Evolutionary conservation across 2,113 vertebrate species (phyloP), one percentile per base, ranked within the genome.

Genomic region (Brevimyrus niger): DNA sequence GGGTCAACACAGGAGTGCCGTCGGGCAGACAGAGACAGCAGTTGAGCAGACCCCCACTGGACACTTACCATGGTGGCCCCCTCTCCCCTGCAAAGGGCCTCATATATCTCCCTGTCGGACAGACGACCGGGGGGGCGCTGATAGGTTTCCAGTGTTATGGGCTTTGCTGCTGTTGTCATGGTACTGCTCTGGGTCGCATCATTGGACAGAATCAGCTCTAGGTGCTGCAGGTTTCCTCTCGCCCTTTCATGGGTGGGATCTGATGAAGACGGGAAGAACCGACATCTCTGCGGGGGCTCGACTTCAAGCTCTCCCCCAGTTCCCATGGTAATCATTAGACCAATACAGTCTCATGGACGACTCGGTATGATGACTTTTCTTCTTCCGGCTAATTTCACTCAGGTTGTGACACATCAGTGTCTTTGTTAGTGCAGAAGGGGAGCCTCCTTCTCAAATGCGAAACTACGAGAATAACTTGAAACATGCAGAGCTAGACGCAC

Each of bases 41-140:
- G 27, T 27, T 48, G 0, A 23, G 44, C 42, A 46, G 19, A 46
- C n/a, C 46, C 51, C 48, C 27, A n/a, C 47, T 27, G 2, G 1
- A 17, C 9, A 48, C 96, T 97, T 94, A 98, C 98, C 98, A 99
- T 95, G 93, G 96, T 96, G 50, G 98, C 87, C 0, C 98, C 98
- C 94, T 99, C 98, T 83, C 98, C 98, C 91, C 98, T 96, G 94
- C 98, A 99, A 7, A 99, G 96, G 23, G 97, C 97, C 94, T 99
- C 98, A 0, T 99, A 99, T 76, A 94, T 90, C 4, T 99, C 98
- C 88, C 98, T 97, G 92, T 99, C 98, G 0, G 97, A 97, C 86
- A 99, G 92, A 92, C 98, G 98, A 95, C 98, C 97, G 8, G 91
- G 92, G 0, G 98, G 98, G 84, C 97, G 96, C 86, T 92, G 93